A percentile compares a stretch with the other conserved stretches of the same genome.
Evolutionary conservation across 2,797 vertebrate genomes (phyloP).

Genomic region (Valencia hispanica): DNA sequence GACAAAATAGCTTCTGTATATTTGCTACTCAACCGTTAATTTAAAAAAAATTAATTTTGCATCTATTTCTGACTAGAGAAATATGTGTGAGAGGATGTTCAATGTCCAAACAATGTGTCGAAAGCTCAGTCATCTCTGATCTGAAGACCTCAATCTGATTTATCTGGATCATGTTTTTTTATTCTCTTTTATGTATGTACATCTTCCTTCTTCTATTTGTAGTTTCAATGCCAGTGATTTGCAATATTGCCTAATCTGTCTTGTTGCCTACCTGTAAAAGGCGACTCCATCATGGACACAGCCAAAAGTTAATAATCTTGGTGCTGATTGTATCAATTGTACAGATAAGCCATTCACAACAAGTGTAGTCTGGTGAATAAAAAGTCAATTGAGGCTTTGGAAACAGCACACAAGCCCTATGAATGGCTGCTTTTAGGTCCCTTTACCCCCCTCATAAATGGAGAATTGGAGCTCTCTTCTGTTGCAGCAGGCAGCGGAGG

Average conservation of each 20-base stretch:
- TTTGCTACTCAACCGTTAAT: conserved; percentile 4
- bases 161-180: conserved; percentile 26
- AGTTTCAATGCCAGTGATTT: conserved; percentile 64
- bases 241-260: conserved; percentile 56
- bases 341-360: conserved; percentile 98
- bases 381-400: conserved; percentile 95
- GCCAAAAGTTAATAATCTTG: conserved; percentile 98
- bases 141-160: conserved; percentile 15
- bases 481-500: conserved; percentile 83
- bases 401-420: conserved; percentile 89
- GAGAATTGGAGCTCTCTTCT: conserved; percentile 94
- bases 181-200: neutral
- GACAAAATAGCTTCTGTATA: conserved; percentile 15
- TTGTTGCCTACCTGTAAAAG: conserved; percentile 65
- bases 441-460: conserved; percentile 83
- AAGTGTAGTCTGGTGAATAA: conserved; percentile 95
- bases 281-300: conserved; percentile 75
- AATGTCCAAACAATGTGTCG: conserved; percentile 59
- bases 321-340: conserved; percentile 95
- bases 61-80: conserved; percentile 22
- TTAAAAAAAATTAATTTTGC: conserved; percentile 16
- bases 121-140: conserved; percentile 37
- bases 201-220: conserved; percentile 7
- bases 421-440: conserved; percentile 96
- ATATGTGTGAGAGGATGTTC: conserved; percentile 42